These are phyloP conservation scores for Leucania comma DNA, from an alignment of 2,888 invertebrate species.

Conservation along the genomic window DNA sequence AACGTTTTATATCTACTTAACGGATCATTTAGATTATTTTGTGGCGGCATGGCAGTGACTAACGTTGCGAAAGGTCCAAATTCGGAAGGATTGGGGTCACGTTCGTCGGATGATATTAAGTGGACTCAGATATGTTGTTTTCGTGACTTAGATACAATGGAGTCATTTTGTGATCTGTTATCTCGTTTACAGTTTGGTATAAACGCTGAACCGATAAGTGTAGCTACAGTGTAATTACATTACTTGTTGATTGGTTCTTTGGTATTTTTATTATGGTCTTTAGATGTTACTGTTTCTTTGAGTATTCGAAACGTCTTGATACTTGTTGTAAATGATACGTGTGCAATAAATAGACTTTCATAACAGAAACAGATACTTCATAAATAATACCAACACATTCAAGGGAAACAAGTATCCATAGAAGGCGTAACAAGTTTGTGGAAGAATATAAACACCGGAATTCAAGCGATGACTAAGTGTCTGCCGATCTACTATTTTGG, in stretches of 20 bases:
- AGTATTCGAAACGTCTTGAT: not conserved
- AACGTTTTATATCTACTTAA: slow-evolving; percentile 61
- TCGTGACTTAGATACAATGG: slow-evolving; percentile 79
- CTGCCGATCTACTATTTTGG: slow-evolving; percentile 54
- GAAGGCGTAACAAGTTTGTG: slow-evolving; percentile 54
- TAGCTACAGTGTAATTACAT: slow-evolving; percentile 32
- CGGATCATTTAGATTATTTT: slow-evolving; percentile 57
- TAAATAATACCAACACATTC: slow-evolving; percentile 34
- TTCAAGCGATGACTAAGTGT: slow-evolving; percentile 57
- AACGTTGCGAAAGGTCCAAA: slow-evolving; percentile 65
- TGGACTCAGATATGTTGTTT: slow-evolving; percentile 81
- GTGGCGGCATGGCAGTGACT: slow-evolving; percentile 37
- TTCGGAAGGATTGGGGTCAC: slow-evolving; percentile 83
- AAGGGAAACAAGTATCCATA: slow-evolving; percentile 58
- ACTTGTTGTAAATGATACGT: not conserved
- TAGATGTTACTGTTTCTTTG: not conserved
- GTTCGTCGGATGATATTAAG: slow-evolving; percentile 84
- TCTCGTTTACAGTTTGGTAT: slow-evolving; percentile 32
- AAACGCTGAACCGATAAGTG: slow-evolving; percentile 6
- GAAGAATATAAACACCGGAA: slow-evolving; percentile 55
- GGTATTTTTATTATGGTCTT: not conserved
- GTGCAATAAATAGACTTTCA: slow-evolving; percentile 21
- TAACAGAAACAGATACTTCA: slow-evolving; percentile 24
- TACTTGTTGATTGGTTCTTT: slow-evolving; percentile 19
- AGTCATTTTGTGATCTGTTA: slow-evolving; percentile 52